phyloP scores from a whole-genome alignment of 1,140 invertebrate species.

The Spodoptera frugiperda region DNA sequence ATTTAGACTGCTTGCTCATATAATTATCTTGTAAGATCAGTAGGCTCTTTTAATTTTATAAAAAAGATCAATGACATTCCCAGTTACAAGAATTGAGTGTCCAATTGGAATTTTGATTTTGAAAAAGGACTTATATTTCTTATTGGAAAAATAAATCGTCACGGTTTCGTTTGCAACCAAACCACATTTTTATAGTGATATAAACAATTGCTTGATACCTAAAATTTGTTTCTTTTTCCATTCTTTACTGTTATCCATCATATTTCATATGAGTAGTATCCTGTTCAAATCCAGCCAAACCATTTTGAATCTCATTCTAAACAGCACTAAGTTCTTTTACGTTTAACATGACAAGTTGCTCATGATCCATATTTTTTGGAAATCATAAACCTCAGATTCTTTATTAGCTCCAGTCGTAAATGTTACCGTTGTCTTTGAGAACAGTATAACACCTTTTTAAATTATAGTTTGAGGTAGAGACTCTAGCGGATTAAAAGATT shows the following conservation, averaged over 20 bases:
- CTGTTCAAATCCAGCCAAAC: neutral
- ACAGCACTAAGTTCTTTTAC: neutral
- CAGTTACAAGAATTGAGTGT: too few species aligned
- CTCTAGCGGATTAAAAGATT: neutral
- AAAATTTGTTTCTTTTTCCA: neutral
- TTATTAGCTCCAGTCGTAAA: conserved; percentile 53
- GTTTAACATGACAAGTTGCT: neutral
- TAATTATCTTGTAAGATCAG: too few species aligned
- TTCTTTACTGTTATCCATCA: too few species aligned
- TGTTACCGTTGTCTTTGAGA: conserved; percentile 37
- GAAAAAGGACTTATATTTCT: too few species aligned
- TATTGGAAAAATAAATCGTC: too few species aligned
- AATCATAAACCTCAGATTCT: conserved; percentile 53
- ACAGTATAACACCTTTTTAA: neutral
- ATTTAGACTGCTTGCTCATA: too few species aligned
- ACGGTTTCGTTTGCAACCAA: neutral
- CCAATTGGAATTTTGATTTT: too few species aligned
- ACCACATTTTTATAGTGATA: too few species aligned
- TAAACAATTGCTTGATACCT: too few species aligned
- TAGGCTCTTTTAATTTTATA: too few species aligned
- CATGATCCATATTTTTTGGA: conserved; percentile 40
- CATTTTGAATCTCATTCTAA: neutral
- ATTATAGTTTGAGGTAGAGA: neutral
- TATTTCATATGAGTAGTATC: neutral
- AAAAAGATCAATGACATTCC: too few species aligned